Conservation (phyloP, 2,888 invertebrate genomes). For the Litoditis marina region DNA sequence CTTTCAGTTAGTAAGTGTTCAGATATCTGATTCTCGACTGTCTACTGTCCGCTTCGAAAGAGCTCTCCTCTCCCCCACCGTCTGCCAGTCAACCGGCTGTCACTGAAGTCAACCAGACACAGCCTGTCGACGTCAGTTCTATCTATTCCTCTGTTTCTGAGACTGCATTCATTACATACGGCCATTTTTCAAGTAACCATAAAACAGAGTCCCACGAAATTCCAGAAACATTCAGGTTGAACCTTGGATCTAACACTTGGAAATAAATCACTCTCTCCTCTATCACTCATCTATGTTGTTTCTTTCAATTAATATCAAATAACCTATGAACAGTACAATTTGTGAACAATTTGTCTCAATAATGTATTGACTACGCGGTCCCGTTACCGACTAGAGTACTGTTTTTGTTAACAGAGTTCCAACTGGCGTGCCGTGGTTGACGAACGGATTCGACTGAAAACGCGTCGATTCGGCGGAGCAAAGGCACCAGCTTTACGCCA, state of each 20-base stretch:
- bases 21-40: slow-evolving; percentile 16
- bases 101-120: neutral
- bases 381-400: too few relatives aligned
- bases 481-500: neutral
- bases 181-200: neutral
- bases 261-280: too few relatives aligned
- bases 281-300: too few relatives aligned
- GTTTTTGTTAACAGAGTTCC: too few relatives aligned
- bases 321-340: too few relatives aligned
- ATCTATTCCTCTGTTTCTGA: neutral
- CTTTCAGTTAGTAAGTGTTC: neutral
- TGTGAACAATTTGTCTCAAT: too few relatives aligned
- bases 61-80: slow-evolving; percentile 3
- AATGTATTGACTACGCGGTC: too few relatives aligned
- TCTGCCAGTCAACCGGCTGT: neutral
- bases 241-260: too few relatives aligned
- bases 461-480: slow-evolving; percentile 3
- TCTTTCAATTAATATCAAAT: too few relatives aligned
- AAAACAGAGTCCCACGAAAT: too few relatives aligned
- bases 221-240: too few relatives aligned
- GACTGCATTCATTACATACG: neutral
- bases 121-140: neutral
- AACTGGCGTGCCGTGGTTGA: slow-evolving; percentile 11
- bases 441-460: slow-evolving; percentile 10
- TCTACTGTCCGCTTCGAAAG: slow-evolving; percentile 13